Base-by-base conservation (phyloP, 2,113 vertebrate species). In the Ranitomeya imitator region DNA sequence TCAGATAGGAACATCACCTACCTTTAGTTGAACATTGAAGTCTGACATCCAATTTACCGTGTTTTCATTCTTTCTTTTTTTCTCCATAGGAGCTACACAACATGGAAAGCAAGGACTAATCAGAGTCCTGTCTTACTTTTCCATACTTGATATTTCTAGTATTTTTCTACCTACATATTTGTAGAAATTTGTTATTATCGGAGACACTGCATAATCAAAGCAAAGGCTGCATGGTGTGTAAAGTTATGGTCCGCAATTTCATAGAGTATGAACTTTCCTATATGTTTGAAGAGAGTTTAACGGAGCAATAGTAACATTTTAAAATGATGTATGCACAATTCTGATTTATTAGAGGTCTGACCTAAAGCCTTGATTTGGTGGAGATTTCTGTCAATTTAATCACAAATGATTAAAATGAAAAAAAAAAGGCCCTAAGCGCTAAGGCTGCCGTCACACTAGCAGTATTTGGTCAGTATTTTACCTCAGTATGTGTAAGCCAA, bases 41-140 rank as follows among this genome's bases (percentile, higher is more conserved):
- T 79, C 55, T 79, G 54, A 59, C n/a, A 26, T 79, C 59, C 54
- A 55, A 79, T 79, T 79, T 59, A 57, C 26, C 78, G 59, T 16
- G 21, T 31, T 73, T 73, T 23, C 26, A 31, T 31, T 31, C n/a
- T 59, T 59, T 59, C 55, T 15, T 79, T 79, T n/a, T 79, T 55
- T 59, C n/a, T 79, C n/a, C 13, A 31, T 8, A 31, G 14, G 78
- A 18, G 8, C 21, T n/a, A 31, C 55, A 59, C 5, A 23, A 16
- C n/a, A 16, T n/a, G 14, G 15, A 7, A 79, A 79, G 59, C 37
- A 79, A 18, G 6, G 26, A 7, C 78, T 79, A 79, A 79, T 59
- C 55, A 79, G 12, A 59, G n/a, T 59, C 59, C 57, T 9, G 57
- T 79, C 54, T 57, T 59, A 79, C 37, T 79, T 79, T 59, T 57